Evolutionary conservation across 2,113 vertebrate species (phyloP).

Genomic region (Malurus cyaneus): DNA sequence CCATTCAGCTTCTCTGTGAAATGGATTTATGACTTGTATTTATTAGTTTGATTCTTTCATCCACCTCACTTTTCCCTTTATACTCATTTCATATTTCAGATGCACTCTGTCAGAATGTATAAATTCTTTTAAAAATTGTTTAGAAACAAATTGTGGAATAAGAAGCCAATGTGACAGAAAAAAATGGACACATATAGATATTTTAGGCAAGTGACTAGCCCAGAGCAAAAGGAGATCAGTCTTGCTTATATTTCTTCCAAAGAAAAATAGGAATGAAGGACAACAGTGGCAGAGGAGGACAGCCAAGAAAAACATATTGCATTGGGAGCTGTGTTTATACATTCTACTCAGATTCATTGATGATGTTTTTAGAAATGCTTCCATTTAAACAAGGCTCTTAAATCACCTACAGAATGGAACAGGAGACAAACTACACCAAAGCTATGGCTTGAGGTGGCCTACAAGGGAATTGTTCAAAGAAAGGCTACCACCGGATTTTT

Average conservation of each 20-base stretch:
- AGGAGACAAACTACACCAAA: background rate
- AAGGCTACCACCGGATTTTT: background rate
- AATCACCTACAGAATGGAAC: background rate
- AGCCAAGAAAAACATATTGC: background rate
- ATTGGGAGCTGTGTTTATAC: background rate
- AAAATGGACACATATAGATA: background rate
- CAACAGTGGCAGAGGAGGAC: background rate
- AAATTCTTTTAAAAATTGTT: background rate
- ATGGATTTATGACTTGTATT: background rate
- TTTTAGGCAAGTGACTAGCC: background rate
- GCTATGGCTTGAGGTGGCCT: background rate
- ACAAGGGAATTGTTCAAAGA: background rate
- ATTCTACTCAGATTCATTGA: background rate
- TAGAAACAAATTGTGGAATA: background rate
- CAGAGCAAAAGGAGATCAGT: background rate
- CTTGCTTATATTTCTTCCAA: background rate
- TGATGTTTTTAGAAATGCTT: background rate
- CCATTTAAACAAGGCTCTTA: background rate
- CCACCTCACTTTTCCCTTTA: background rate
- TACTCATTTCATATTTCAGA: background rate
- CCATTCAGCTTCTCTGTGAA: background rate
- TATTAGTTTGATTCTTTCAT: slow-evolving; percentile 3
- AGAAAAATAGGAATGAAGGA: background rate
- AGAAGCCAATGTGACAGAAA: background rate
- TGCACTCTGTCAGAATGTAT: background rate